A percentile compares a stretch with the other conserved stretches of the same genome.
phyloP scores from a whole-genome alignment of 2,113 vertebrate genomes.

The Chaetura pelagica region DNA sequence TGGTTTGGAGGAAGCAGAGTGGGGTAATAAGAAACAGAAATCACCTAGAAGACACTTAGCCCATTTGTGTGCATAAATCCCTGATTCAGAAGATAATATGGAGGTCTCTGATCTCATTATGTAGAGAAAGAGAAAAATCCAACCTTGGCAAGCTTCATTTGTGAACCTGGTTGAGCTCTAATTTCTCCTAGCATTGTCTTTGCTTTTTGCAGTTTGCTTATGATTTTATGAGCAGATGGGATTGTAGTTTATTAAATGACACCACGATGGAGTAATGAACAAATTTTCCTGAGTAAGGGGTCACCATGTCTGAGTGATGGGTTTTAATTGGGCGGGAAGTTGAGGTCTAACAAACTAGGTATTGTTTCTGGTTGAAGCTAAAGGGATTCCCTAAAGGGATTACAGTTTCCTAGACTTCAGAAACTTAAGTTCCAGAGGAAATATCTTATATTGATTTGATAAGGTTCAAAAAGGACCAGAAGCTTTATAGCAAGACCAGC shows the following conservation, averaged over 20 bases:
- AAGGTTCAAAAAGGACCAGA: neutral
- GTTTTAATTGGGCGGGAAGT: neutral
- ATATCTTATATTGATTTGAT: neutral
- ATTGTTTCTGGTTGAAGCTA: neutral
- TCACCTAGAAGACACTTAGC: neutral
- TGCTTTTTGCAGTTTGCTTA: neutral
- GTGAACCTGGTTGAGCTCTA: neutral
- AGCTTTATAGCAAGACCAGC: neutral
- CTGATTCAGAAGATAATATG: neutral
- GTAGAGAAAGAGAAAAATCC: neutral
- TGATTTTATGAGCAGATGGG: neutral
- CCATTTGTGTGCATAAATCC: neutral
- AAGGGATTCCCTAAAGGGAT: neutral
- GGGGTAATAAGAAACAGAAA: neutral
- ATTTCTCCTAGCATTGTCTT: neutral
- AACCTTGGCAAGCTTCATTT: neutral
- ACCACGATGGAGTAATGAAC: neutral
- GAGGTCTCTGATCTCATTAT: conserved; percentile 3
- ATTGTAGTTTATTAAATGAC: neutral
- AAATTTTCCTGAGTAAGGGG: neutral
- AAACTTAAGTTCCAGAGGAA: neutral
- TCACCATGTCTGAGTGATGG: neutral
- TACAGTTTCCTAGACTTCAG: neutral
- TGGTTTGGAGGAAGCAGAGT: neutral
- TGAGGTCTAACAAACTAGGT: neutral